Evolutionary conservation across 1,140 invertebrate genomes (phyloP).

Genomic region (Papilio dardanus): DNA sequence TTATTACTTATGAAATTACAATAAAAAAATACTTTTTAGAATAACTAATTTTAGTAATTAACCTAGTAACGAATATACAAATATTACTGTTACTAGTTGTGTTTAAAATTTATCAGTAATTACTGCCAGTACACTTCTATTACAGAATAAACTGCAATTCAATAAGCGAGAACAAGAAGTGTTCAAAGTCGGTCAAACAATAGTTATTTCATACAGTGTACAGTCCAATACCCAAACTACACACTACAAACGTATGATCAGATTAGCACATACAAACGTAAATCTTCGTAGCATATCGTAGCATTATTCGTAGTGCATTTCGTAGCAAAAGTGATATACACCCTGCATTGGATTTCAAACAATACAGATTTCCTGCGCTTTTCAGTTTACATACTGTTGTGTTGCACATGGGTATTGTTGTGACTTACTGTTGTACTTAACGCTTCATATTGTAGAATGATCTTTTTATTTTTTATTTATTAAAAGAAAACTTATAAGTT

Average conservation of each 20-base stretch:
- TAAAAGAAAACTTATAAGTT: too few relatives aligned
- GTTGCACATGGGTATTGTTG: neutral
- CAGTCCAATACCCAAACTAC: neutral
- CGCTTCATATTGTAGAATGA: too few relatives aligned
- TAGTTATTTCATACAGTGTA: neutral
- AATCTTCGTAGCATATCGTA: too few relatives aligned
- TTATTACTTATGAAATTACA: too few relatives aligned
- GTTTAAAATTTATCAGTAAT: neutral
- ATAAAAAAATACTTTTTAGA: too few relatives aligned
- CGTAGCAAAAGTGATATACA: neutral
- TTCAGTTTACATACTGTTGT: neutral
- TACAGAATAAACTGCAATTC: neutral
- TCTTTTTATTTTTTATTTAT: too few relatives aligned
- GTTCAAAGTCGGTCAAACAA: slow-evolving; percentile 5
- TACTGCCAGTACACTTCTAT: neutral
- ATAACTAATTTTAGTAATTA: too few relatives aligned
- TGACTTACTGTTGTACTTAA: too few relatives aligned
- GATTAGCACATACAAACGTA: neutral
- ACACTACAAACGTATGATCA: neutral
- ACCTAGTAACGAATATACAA: too few relatives aligned
- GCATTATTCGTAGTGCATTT: too few relatives aligned
- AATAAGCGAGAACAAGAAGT: neutral
- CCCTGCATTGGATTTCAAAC: neutral
- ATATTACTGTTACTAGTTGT: too few relatives aligned
- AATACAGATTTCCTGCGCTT: neutral